phyloP scores from a whole-genome alignment of 2,797 vertebrate species.

The Prionace glauca region DNA sequence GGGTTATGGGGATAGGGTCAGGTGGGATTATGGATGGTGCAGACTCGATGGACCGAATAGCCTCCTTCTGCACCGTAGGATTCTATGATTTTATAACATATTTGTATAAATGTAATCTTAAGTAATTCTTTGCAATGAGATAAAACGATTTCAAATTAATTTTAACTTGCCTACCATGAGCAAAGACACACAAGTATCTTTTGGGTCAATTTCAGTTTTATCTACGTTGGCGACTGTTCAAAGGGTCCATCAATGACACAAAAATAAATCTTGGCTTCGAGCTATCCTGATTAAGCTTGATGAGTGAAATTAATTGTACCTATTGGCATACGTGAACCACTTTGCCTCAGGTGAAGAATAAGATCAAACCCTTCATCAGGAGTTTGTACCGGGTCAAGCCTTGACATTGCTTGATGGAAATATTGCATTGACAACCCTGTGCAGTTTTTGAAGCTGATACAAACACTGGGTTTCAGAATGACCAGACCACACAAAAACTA shows the following conservation, averaged over 20 bases:
- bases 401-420: neutral
- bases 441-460: conserved; percentile 15
- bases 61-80: no score
- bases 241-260: neutral
- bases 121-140: neutral
- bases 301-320: conserved; percentile 37
- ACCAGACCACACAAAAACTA: conserved; percentile 64
- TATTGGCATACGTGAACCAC: neutral
- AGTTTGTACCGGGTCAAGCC: conserved; percentile 7
- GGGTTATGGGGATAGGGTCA: no score
- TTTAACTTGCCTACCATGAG: neutral
- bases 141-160: neutral
- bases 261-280: neutral
- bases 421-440: neutral
- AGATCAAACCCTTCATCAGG: conserved; percentile 31
- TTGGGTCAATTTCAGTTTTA: neutral
- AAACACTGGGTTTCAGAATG: conserved; percentile 51
- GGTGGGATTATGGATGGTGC: no score
- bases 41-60: no score
- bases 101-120: neutral
- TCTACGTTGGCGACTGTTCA: neutral
- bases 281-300: conserved; percentile 18
- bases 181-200: neutral
- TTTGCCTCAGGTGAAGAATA: conserved; percentile 30
- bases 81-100: neutral